Percentiles rank a stretch among this genome's conserved stretches.
phyloP scores from a whole-genome alignment of 2,888 invertebrate genomes.

The Agapetus fuscipes region DNA sequence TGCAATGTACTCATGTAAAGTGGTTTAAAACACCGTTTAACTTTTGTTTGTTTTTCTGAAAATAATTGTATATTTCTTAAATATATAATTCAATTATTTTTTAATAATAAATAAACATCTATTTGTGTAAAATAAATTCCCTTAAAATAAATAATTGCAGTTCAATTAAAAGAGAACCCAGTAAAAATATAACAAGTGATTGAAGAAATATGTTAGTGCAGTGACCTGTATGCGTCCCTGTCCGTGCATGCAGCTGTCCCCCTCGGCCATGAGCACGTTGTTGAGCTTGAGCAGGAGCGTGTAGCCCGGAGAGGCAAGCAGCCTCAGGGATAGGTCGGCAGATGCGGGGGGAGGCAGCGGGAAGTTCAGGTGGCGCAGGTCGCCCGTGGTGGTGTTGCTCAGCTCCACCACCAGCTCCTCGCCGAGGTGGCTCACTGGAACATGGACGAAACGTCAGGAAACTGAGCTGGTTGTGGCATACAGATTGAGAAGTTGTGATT shows the following conservation, averaged over 20 bases:
- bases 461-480: not conserved
- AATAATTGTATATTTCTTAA: too few species aligned
- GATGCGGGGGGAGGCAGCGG: slow-evolving; percentile 43
- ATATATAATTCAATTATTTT: not conserved
- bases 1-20: too few species aligned
- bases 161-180: too few species aligned
- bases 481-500: too few species aligned
- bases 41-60: too few species aligned
- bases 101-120: not conserved
- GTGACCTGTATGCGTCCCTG: slow-evolving; percentile 28
- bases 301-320: slow-evolving; percentile 47
- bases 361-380: slow-evolving; percentile 47
- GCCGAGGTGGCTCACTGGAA: slow-evolving; percentile 27
- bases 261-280: slow-evolving; percentile 36
- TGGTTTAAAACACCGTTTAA: too few species aligned
- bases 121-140: not conserved
- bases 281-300: slow-evolving; percentile 41
- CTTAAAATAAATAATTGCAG: too few species aligned
- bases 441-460: not conserved
- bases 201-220: too few species aligned
- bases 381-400: slow-evolving; percentile 36
- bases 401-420: slow-evolving; percentile 39
- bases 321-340: slow-evolving; percentile 45
- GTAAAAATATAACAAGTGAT: too few species aligned
- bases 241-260: slow-evolving; percentile 26